Evolutionary conservation across 2,113 vertebrate species (phyloP).

Genomic region (Pandion haliaetus): DNA sequence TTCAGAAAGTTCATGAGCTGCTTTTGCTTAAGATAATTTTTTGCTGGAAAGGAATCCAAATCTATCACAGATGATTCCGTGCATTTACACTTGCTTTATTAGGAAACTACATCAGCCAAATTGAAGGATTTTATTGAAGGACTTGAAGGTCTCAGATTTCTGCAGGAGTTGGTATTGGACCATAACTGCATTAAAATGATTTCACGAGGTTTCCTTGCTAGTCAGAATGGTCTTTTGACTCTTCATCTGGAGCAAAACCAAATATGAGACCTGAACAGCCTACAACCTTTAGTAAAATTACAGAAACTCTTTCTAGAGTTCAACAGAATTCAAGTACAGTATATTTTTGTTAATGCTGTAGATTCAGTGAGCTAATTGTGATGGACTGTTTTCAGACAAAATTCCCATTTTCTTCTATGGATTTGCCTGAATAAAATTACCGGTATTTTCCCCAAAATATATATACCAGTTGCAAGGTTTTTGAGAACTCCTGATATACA

Average conservation of each 20-base stretch:
- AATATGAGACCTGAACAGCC: conserved; percentile 77
- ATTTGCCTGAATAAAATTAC: background rate
- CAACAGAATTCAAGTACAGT: conserved; percentile 86
- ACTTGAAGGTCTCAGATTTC: conserved; percentile 77
- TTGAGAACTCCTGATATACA: background rate
- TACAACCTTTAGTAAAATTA: conserved; percentile 76
- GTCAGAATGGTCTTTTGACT: conserved; percentile 75
- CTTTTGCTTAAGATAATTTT: background rate
- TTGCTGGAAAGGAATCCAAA: background rate
- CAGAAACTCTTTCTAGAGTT: conserved; percentile 81
- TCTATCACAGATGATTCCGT: background rate
- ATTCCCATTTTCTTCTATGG: background rate
- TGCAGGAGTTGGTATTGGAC: conserved; percentile 83
- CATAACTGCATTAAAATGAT: conserved; percentile 81
- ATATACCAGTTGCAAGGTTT: background rate
- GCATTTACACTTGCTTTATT: background rate
- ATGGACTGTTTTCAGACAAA: background rate
- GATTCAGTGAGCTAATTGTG: background rate
- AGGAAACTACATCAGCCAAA: conserved; percentile 86
- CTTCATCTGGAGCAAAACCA: conserved; percentile 84
- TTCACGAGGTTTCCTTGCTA: conserved; percentile 76
- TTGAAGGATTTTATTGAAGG: conserved; percentile 86
- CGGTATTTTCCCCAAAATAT: background rate
- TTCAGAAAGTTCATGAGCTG: background rate
- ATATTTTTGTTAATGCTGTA: background rate